Conservation (phyloP, 1,140 invertebrate genomes). For the Nasonia longicornis region DNA sequence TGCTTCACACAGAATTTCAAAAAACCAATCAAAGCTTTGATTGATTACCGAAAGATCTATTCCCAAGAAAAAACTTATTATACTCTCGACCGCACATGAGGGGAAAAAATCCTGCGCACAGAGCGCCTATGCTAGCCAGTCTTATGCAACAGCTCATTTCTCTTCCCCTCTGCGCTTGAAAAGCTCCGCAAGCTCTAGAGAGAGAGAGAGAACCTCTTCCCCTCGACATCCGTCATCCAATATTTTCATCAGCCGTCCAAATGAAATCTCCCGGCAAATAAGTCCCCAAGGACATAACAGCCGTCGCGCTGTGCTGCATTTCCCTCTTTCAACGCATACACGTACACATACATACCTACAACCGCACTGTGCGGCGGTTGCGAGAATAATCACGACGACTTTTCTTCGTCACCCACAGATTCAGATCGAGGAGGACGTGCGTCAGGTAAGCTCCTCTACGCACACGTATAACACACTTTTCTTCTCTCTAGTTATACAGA, state of each 20-base stretch:
- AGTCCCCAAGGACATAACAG: constrained; percentile 3
- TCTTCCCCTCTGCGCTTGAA: neutral
- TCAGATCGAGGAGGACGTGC: constrained; percentile 56
- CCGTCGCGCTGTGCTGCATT: neutral
- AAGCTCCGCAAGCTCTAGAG: neutral
- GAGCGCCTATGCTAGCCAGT: neutral
- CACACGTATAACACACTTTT: neutral
- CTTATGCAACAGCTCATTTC: neutral
- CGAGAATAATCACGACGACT: constrained; percentile 7
- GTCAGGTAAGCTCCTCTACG: constrained; percentile 54
- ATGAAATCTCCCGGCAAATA: constrained; percentile 7
- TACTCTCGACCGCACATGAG: no score
- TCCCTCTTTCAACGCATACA: neutral
- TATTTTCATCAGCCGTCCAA: constrained; percentile 2
- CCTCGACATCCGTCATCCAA: neutral
- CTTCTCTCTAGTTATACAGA: neutral
- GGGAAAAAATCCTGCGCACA: neutral
- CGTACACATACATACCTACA: neutral
- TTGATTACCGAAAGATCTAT: no score
- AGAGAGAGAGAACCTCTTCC: neutral
- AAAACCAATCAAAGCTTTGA: no score
- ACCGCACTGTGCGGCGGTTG: neutral
- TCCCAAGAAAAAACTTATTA: no score
- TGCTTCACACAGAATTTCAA: no score
- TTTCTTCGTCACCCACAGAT: constrained; percentile 46